A percentile compares a stretch with the other conserved stretches of the same genome.
phyloP scores from a whole-genome alignment of 1,140 invertebrate genomes.

The Ostrea edulis region DNA sequence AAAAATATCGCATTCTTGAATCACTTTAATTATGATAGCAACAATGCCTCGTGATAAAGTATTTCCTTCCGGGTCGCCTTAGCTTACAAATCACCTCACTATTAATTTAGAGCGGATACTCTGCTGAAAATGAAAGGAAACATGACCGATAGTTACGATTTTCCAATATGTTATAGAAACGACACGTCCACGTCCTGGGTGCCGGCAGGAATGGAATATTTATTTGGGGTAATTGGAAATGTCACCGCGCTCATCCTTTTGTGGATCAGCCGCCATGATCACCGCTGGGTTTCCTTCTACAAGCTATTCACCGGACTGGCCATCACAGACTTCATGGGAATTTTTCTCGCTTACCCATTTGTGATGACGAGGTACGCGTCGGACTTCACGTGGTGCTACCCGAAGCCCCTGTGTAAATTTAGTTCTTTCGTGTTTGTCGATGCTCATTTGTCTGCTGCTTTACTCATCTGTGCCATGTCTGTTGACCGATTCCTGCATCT shows the following conservation, averaged over 20 bases:
- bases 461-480: neutral
- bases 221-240: neutral
- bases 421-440: conserved; percentile 19
- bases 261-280: neutral
- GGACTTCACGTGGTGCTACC: conserved; percentile 26
- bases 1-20: too few species aligned
- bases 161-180: neutral
- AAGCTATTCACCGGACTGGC: neutral
- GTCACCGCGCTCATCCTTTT: neutral
- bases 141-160: neutral
- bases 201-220: neutral
- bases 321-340: neutral
- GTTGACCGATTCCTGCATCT: neutral
- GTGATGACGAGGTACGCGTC: neutral
- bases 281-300: neutral
- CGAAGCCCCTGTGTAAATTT: conserved; percentile 16
- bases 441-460: neutral
- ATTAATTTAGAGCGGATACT: too few species aligned
- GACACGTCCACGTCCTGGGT: neutral
- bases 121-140: too few species aligned
- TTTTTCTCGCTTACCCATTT: conserved; percentile 29
- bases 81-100: too few species aligned
- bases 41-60: too few species aligned
- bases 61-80: too few species aligned
- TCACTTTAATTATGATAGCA: too few species aligned